Base-by-base conservation (phyloP, 2,113 vertebrate species). In the Marmota monax region DNA sequence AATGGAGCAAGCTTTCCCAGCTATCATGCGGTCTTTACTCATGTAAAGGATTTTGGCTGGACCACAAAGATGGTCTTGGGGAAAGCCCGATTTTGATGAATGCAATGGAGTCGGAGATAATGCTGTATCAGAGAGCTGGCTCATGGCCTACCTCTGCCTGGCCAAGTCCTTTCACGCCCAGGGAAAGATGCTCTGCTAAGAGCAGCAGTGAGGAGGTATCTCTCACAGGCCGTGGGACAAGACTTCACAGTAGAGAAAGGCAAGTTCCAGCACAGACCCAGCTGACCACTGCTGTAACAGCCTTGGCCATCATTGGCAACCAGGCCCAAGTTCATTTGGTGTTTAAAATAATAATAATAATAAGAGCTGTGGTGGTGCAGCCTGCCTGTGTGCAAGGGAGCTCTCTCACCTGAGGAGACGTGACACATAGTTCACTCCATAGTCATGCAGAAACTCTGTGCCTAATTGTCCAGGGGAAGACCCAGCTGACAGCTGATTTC, bases 51-150 rank as follows among this genome's bases (percentile, higher is more conserved):
- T 20, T 29, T 51, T 58, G 8, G 8, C 32, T n/a, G 34, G 80
- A 37, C 63, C 72, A 77, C 48, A 58, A 23, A 17, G 7, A 8
- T 25, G 7, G 48, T 53, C 23, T 84, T 2, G 1, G 9, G 65
- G 76, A 76, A 92, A 95, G 11, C 27, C 84, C 10, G 23, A n/a
- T 69, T 65, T 37, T 42, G 51, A 39, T 11, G 34, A 20, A 18
- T 74, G n/a, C 58, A 7, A 0, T 42, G 82, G 39, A n/a, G 2
- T 0, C 37, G n/a, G 56, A 78, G 39, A 16, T 9, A 25, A 27
- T 0, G 0, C 8, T 39, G 9, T 1, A 8, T 8, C 39, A 45
- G n/a, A 3, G 9, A n/a, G 4, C 58, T 5, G 2, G 29, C 27
- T n/a, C 27, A 17, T 1, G 5, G 23, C 48, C 72, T 45, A 16